Evolutionary conservation across 2,797 vertebrate species (phyloP).

Genomic region (Ibycter americanus): DNA sequence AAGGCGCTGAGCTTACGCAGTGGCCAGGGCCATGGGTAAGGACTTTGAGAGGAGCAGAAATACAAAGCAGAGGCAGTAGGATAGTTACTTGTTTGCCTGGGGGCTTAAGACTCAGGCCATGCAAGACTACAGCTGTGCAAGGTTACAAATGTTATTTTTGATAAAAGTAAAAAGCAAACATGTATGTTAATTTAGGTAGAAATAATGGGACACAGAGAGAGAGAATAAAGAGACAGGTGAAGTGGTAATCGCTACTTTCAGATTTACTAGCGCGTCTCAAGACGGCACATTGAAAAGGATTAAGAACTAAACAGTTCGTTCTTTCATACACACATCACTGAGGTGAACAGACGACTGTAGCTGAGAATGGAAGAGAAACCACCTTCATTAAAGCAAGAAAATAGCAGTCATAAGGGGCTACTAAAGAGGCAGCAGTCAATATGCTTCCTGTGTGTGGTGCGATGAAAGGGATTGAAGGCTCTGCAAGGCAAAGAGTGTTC

Average conservation of each 20-base stretch:
- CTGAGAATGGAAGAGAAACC: constrained; percentile 28
- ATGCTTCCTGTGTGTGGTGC: not conserved
- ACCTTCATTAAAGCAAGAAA: constrained; percentile 39
- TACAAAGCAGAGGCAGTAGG: not conserved
- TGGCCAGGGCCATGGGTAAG: not conserved
- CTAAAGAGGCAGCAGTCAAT: constrained; percentile 36
- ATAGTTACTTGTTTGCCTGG: not conserved
- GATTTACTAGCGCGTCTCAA: not conserved
- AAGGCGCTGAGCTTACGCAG: not conserved
- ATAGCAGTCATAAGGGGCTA: constrained; percentile 46
- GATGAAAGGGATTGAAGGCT: constrained; percentile 6
- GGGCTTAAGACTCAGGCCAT: not conserved
- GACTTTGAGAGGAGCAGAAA: not conserved
- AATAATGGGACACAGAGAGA: constrained; percentile 20
- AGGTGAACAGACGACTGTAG: not conserved
- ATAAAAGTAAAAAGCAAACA: constrained; percentile 26
- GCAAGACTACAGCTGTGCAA: not conserved
- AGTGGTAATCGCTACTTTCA: constrained; percentile 41
- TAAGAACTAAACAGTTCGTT: not conserved
- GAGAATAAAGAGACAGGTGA: constrained; percentile 34
- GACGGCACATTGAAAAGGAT: not conserved
- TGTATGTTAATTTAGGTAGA: constrained; percentile 27
- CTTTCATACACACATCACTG: not conserved
- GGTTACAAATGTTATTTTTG: not conserved
- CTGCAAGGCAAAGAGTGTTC: not conserved